Percentiles rank a stretch among this genome's conserved stretches.
These are phyloP conservation scores for Arrhamphus sclerolepis DNA, from an alignment of 2,797 vertebrate species.

Conservation along the genomic window DNA sequence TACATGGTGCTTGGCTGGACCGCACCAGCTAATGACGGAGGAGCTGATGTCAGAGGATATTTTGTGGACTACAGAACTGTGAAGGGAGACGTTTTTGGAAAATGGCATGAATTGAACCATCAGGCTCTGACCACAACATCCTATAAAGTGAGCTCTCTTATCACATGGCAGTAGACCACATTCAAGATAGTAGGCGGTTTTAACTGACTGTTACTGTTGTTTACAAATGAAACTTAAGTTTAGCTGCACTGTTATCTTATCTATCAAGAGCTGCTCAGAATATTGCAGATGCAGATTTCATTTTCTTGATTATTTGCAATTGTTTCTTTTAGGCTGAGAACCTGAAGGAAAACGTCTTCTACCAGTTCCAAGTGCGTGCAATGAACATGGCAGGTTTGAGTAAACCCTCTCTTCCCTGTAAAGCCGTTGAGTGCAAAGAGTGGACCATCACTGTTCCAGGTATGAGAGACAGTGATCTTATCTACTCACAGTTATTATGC, in stretches of 20 bases:
- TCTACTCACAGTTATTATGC: not conserved
- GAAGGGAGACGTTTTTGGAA: slow-evolving; percentile 80
- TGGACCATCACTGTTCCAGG: slow-evolving; percentile 97
- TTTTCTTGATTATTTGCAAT: slow-evolving; percentile 10
- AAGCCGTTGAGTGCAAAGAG: slow-evolving; percentile 91
- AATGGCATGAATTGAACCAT: slow-evolving; percentile 92
- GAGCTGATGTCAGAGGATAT: slow-evolving; percentile 91
- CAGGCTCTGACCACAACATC: slow-evolving; percentile 86
- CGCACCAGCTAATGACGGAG: slow-evolving; percentile 83
- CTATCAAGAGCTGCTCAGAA: not conserved
- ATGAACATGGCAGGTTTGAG: slow-evolving; percentile 93
- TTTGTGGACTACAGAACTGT: slow-evolving; percentile 94
- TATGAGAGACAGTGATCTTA: slow-evolving; percentile 54
- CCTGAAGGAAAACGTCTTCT: slow-evolving; percentile 92
- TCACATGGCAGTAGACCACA: not conserved
- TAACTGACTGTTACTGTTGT: too few species aligned
- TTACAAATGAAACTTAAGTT: too few species aligned
- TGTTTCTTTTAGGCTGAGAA: slow-evolving; percentile 83
- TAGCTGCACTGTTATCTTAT: too few species aligned
- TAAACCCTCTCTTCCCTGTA: slow-evolving; percentile 79
- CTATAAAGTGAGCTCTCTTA: slow-evolving; percentile 86
- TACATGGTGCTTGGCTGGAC: slow-evolving; percentile 92
- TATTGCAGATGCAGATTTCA: too few species aligned
- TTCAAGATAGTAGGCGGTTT: too few species aligned
- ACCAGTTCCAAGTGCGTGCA: slow-evolving; percentile 95